These are phyloP conservation scores for Halcyon badia DNA, from an alignment of 2,797 vertebrate species.

Conservation along the genomic window DNA sequence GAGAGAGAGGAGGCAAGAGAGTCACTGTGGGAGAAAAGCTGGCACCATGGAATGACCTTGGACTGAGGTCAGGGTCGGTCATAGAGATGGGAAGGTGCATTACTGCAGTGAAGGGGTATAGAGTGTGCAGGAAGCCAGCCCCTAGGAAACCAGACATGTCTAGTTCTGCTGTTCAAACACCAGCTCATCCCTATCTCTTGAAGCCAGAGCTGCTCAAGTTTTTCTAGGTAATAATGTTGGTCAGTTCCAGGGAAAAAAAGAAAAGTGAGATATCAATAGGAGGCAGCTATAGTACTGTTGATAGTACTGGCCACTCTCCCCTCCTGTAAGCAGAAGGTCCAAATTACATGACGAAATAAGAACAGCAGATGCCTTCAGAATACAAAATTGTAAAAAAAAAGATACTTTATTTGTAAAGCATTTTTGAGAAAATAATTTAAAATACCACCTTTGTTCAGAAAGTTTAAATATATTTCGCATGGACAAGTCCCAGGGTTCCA, in stretches of 20 bases:
- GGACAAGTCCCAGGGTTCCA: background rate
- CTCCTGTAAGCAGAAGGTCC: background rate
- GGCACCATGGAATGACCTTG: background rate
- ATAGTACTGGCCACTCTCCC: background rate
- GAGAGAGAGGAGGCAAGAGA: background rate
- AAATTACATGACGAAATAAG: background rate
- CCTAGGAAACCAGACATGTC: background rate
- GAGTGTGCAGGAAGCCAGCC: background rate
- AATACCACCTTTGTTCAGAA: background rate
- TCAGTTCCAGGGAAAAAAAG: background rate
- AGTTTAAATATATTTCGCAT: background rate
- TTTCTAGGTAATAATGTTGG: background rate
- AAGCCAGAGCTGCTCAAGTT: background rate
- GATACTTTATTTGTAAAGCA: constrained; percentile 44
- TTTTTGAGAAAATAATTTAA: background rate
- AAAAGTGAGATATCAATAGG: background rate
- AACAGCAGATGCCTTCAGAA: background rate
- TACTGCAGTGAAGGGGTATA: background rate
- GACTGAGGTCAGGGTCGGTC: background rate
- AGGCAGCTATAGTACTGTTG: background rate
- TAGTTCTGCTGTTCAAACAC: background rate
- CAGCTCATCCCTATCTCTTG: background rate
- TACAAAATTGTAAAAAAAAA: constrained; percentile 45
- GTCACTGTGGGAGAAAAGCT: background rate
- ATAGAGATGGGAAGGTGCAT: background rate